phyloP scores from a whole-genome alignment of 2,113 vertebrate genomes.

The Suricata suricatta region DNA sequence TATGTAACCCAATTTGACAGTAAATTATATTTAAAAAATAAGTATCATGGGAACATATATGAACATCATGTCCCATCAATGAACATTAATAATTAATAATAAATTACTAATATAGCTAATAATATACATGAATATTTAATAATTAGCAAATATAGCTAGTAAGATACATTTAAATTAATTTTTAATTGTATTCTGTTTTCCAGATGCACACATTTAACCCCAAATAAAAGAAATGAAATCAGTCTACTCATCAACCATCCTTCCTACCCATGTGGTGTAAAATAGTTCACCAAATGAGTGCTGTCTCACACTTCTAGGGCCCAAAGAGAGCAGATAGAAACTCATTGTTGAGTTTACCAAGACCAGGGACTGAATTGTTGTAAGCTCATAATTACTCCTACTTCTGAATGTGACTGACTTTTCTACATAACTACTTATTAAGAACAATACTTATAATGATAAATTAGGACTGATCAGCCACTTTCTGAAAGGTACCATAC shows the following conservation, averaged over 20 bases:
- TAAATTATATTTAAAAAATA: background rate
- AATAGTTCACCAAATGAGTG: background rate
- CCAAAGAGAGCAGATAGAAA: background rate
- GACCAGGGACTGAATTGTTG: background rate
- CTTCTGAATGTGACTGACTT: conserved; percentile 37
- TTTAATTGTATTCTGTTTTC: conserved; percentile 43
- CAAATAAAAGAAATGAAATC: background rate
- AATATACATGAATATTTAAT: background rate
- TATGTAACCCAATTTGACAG: too few relatives aligned
- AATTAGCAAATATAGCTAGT: background rate
- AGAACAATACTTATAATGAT: background rate
- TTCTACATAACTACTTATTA: conserved; percentile 7
- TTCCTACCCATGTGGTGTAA: background rate
- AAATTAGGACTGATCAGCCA: background rate
- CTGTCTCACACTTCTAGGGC: background rate
- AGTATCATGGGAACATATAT: background rate
- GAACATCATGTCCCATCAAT: background rate
- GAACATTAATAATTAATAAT: background rate
- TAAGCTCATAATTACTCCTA: background rate
- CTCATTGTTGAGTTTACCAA: background rate
- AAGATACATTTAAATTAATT: conserved; percentile 16
- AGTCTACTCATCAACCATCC: background rate
- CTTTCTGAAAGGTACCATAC: background rate
- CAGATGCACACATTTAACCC: background rate
- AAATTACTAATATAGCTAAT: conserved; percentile 21